A percentile compares a stretch with the other conserved stretches of the same genome.
Conservation (phyloP, 1,140 invertebrate genomes). For the Heterodera carotae region DNA sequence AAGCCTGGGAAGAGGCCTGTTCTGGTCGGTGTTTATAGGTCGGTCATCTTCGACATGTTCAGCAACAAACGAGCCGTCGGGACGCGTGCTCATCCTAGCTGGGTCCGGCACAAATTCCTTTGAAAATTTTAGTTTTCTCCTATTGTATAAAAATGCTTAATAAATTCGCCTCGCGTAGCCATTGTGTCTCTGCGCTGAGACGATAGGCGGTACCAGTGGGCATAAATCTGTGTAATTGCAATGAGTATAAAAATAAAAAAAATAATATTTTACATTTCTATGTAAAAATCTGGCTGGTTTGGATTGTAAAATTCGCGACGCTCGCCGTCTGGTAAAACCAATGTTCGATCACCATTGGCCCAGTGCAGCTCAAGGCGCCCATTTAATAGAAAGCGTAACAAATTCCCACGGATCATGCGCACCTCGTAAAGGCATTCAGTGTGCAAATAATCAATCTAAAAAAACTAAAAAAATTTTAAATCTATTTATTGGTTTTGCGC, state of each 20-base stretch:
- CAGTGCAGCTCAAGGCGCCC: conserved; percentile 14
- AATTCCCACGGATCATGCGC: background rate
- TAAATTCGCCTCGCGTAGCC: background rate
- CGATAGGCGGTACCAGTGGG: conserved; percentile 15
- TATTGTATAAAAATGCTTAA: too few species aligned
- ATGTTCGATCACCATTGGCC: conserved; percentile 18
- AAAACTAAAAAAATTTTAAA: background rate
- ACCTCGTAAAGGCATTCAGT: conserved; percentile 2
- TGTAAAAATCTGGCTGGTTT: conserved; percentile 7
- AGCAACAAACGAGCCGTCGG: conserved; percentile 11
- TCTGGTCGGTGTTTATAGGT: background rate
- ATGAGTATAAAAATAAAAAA: background rate
- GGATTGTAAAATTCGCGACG: conserved; percentile 11
- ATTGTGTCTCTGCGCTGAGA: background rate
- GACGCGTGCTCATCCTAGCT: background rate
- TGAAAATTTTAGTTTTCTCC: background rate
- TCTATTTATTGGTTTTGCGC: background rate
- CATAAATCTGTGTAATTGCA: conserved; percentile 6
- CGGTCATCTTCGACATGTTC: background rate
- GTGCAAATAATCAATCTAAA: conserved; percentile 16
- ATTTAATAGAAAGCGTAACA: background rate
- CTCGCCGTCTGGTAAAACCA: conserved; percentile 7
- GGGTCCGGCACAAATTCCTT: conserved; percentile 12
- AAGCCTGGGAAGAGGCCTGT: too few species aligned
- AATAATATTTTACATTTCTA: conserved; percentile 17